phyloP scores from a whole-genome alignment of 2,113 vertebrate genomes.

The Lamprotornis superbus region DNA sequence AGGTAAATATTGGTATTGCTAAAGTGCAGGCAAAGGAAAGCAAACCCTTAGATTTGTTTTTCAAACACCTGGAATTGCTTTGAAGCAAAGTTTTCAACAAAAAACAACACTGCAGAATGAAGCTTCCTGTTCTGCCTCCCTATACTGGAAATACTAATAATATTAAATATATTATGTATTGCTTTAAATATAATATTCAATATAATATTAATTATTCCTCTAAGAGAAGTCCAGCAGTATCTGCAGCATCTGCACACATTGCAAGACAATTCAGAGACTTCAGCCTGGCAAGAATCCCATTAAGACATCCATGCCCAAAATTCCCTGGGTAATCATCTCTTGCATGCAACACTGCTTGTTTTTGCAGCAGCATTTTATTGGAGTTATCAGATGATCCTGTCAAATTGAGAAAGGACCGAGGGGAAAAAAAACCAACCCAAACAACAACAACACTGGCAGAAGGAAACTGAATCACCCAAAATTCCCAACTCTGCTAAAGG shows the following conservation, averaged over 20 bases:
- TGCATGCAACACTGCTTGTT: background rate
- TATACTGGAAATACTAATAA: fast-evolving
- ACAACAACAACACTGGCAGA: background rate
- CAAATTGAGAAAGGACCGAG: background rate
- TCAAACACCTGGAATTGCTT: background rate
- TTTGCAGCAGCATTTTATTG: background rate
- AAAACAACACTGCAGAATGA: background rate
- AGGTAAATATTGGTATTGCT: slow-evolving; percentile 36
- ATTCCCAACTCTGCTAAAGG: slow-evolving; percentile 32
- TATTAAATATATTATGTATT: no score
- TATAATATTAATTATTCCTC: background rate
- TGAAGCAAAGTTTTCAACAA: background rate
- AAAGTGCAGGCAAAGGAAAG: background rate
- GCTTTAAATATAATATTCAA: no score
- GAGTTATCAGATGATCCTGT: background rate
- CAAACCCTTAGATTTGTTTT: background rate
- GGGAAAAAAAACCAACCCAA: no score
- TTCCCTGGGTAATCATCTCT: background rate
- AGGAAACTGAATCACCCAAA: background rate
- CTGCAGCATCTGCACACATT: background rate
- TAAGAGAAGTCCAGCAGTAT: background rate
- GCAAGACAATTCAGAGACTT: background rate
- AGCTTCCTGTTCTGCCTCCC: background rate
- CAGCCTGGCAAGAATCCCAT: background rate
- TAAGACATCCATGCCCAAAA: background rate